Conservation (phyloP, 2,113 vertebrate genomes). For the Eulemur macaco region DNA sequence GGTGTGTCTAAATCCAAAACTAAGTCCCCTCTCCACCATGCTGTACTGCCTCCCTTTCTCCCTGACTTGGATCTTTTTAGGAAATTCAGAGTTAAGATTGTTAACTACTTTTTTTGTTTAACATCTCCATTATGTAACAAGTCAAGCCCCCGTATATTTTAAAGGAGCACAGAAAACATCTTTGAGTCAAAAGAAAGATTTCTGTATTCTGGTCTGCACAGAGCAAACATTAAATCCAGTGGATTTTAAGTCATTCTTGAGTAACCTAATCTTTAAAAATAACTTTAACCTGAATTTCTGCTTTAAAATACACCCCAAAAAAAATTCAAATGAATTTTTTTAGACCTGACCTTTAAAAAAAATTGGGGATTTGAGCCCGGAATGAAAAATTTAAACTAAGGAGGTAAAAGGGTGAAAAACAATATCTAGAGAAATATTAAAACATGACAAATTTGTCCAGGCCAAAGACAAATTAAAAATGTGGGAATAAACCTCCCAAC, state of each 20-base stretch:
- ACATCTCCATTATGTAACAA: background rate
- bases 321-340: slow-evolving; percentile 7
- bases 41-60: background rate
- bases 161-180: slow-evolving; percentile 68
- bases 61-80: background rate
- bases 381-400: slow-evolving; percentile 34
- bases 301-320: background rate
- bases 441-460: slow-evolving; percentile 52
- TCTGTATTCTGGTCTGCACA: slow-evolving; percentile 57
- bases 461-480: slow-evolving; percentile 64
- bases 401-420: slow-evolving; percentile 31
- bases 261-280: slow-evolving; percentile 63
- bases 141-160: background rate
- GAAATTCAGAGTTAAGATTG: background rate
- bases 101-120: background rate
- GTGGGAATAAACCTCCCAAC: slow-evolving; percentile 73
- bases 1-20: background rate
- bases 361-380: slow-evolving; percentile 11
- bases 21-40: background rate
- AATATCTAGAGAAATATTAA: slow-evolving; percentile 54
- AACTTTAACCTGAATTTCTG: slow-evolving; percentile 34
- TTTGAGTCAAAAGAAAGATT: slow-evolving; percentile 60
- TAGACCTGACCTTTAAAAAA: slow-evolving; percentile 42
- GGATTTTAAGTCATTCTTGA: slow-evolving; percentile 7
- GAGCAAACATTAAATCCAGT: slow-evolving; percentile 17